Evolutionary conservation across 2,113 vertebrate genomes (phyloP).

Genomic region (Laticauda colubrina): DNA sequence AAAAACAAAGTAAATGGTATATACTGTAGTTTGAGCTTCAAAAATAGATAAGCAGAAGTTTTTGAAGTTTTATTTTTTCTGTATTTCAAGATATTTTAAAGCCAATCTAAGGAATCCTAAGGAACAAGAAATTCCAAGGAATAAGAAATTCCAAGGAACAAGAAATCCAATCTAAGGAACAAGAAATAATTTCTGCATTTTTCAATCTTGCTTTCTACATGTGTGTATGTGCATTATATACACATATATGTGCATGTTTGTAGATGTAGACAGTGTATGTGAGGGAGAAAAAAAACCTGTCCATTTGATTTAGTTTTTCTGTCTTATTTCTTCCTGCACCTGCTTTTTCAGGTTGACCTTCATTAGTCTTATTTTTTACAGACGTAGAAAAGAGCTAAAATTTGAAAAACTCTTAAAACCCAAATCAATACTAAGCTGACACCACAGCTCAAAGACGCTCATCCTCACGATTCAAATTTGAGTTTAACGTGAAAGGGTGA

Average conservation of each 20-base stretch:
- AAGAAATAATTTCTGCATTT: not conserved
- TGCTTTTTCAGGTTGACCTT: accelerated
- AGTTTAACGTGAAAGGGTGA: not conserved
- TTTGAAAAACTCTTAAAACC: not conserved
- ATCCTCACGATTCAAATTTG: not conserved
- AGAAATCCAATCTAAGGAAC: not conserved
- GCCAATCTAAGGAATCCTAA: not conserved
- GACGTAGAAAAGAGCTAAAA: not conserved
- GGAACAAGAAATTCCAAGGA: not conserved
- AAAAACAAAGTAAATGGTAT: not conserved
- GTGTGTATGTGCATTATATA: not conserved
- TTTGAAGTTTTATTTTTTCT: not conserved
- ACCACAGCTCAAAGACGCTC: not conserved
- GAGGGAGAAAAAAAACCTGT: not conserved
- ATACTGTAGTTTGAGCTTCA: not conserved
- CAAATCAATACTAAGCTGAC: not conserved
- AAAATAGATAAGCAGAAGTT: not conserved
- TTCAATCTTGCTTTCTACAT: not conserved
- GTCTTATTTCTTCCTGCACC: not conserved
- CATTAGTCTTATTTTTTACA: not conserved
- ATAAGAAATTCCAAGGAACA: not conserved
- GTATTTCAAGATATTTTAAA: not conserved
- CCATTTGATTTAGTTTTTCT: not conserved
- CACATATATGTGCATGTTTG: no score
- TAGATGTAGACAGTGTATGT: not conserved